A percentile compares a stretch with the other conserved stretches of the same genome.
Evolutionary conservation across 2,797 vertebrate genomes (phyloP).

Genomic region (Morus bassanus): DNA sequence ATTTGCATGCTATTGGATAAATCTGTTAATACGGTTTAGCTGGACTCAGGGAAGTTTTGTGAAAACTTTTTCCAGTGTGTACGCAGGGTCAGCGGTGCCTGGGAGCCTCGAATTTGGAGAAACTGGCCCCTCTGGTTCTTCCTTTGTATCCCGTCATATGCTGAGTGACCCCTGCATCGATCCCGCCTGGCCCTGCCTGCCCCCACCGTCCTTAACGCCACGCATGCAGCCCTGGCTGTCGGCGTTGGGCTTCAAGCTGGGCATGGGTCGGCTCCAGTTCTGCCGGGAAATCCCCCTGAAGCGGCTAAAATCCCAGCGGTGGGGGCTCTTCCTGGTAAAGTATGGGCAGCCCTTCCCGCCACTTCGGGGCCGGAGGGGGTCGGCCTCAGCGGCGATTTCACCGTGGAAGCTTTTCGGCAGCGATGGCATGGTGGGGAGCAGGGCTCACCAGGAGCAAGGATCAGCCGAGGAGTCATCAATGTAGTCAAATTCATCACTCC

Average conservation of each 20-base stretch:
- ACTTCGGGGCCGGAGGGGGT: fast-evolving
- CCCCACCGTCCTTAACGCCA: fast-evolving
- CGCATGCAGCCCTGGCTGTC: fast-evolving
- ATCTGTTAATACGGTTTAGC: conserved; percentile 65
- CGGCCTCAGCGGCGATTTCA: fast-evolving
- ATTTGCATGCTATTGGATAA: conserved; percentile 68
- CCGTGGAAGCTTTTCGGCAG: not conserved
- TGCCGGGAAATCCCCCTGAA: not conserved
- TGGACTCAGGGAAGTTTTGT: conserved; percentile 30
- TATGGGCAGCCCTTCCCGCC: not conserved
- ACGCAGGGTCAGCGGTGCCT: not conserved
- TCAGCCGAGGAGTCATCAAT: not conserved
- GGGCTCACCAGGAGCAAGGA: not conserved
- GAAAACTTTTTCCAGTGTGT: not conserved
- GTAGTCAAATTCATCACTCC: not conserved
- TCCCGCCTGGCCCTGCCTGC: not conserved
- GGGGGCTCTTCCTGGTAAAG: not conserved
- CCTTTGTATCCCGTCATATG: fast-evolving
- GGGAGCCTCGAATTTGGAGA: not conserved
- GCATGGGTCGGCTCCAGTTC: not conserved
- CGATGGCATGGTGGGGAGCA: not conserved
- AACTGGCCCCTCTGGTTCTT: not conserved
- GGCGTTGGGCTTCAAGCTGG: not conserved
- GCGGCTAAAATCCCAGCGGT: not conserved
- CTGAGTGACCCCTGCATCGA: not conserved